phyloP scores from a whole-genome alignment of 2,888 invertebrate genomes.

The Drosophila fulvimacula region DNA sequence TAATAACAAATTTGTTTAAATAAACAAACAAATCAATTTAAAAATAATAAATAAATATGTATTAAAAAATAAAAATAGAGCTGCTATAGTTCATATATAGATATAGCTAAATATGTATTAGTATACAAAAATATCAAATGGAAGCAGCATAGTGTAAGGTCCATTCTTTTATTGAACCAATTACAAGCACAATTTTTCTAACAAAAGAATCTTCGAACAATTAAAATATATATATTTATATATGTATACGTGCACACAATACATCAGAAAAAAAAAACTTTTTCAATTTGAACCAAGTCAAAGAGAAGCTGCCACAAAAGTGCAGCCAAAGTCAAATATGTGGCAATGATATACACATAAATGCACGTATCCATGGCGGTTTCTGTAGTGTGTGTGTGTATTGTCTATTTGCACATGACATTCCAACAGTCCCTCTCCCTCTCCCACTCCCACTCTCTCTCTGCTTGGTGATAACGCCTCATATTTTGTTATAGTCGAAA shows the following conservation, averaged over 20 bases:
- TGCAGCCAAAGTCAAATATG: slow-evolving; percentile 65
- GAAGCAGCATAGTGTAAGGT: neutral
- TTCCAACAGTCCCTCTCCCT: neutral
- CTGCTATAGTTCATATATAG: neutral
- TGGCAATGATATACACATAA: slow-evolving; percentile 56
- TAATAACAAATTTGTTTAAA: too few species aligned
- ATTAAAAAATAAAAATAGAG: too few species aligned
- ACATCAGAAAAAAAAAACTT: slow-evolving; percentile 38
- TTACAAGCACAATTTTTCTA: neutral
- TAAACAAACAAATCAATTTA: too few species aligned
- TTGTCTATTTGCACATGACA: slow-evolving; percentile 57
- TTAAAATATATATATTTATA: neutral
- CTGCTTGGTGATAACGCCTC: slow-evolving; percentile 30
- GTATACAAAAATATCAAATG: neutral
- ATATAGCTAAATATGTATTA: neutral
- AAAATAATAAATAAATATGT: too few species aligned
- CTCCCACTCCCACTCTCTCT: neutral
- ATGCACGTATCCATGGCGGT: slow-evolving; percentile 35
- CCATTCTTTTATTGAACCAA: neutral
- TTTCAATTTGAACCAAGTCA: slow-evolving; percentile 59
- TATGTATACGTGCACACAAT: neutral
- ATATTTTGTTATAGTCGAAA: slow-evolving; percentile 54
- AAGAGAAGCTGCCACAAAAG: slow-evolving; percentile 31
- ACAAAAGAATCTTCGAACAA: neutral
- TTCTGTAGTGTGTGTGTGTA: slow-evolving; percentile 22